These are phyloP conservation scores for Empidonax traillii DNA, from an alignment of 2,113 vertebrate genomes.

Conservation along the genomic window DNA sequence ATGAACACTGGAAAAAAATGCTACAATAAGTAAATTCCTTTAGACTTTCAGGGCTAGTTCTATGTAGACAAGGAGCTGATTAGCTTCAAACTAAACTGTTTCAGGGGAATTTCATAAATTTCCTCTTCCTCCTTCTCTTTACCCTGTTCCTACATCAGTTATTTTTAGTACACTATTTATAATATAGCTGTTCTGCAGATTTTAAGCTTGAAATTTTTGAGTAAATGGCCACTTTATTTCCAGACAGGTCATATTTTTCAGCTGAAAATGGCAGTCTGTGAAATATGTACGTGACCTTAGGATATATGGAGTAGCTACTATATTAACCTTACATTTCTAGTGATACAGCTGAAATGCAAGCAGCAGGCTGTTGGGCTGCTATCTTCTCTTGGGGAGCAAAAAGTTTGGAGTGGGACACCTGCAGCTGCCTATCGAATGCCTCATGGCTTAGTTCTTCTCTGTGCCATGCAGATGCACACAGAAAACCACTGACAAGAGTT, in stretches of 20 bases:
- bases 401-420: not conserved
- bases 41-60: not conserved
- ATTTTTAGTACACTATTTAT: not conserved
- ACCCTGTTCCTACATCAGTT: not conserved
- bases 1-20: not conserved
- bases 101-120: not conserved
- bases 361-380: not conserved
- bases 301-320: not conserved
- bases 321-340: not conserved
- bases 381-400: not conserved
- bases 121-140: not conserved
- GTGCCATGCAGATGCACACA: not conserved
- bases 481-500: not conserved
- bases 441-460: not conserved
- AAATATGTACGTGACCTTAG: not conserved
- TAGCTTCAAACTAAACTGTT: not conserved
- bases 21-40: not conserved
- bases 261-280: not conserved
- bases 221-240: not conserved
- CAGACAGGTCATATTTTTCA: not conserved
- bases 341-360: not conserved
- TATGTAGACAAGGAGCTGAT: not conserved
- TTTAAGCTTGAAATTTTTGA: not conserved
- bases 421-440: not conserved
- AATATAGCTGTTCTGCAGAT: not conserved